Base-by-base conservation (phyloP, 2,797 vertebrate species). In the Neostethus bicornis region DNA sequence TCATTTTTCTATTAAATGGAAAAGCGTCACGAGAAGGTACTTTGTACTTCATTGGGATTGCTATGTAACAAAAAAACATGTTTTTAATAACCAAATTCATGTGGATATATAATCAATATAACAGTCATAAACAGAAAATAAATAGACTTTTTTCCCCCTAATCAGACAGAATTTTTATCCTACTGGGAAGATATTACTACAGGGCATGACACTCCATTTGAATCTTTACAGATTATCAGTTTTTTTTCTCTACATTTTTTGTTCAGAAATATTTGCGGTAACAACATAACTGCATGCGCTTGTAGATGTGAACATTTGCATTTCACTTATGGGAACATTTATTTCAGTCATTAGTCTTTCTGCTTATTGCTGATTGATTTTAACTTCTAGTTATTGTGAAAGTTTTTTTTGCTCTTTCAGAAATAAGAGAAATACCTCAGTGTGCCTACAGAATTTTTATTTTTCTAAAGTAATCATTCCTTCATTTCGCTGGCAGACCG, bases 211-310 rank as follows among this genome's bases (percentile, higher is more conserved):
- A 46, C 29, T 43, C 43, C 23, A 60, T 68, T 38, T 45, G n/a
- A 25, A 35, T 59, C 26, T 37, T 7, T 1, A 14, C 51, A 44
- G 59, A 12, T 53, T 49, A 58, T 4, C 11, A 11, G 26, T 20
- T 14, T 77, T 75, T 73, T 48, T 16, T 61, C 41, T 39, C 55
- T 19, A 75, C 51, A 66, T 71, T 24, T 68, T 51, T 57, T 23
- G 42, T 46, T 46, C 71, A 66, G 77, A 72, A 64, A 59, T 52
- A 66, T 81, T 70, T 48, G 74, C 80, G 57, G 34, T 74, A 78
- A 79, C 79, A 66, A 70, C 11, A 43, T 43, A 66, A 23, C 17
- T 52, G 66, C 29, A 31, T 59, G 57, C 46, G 59, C 38, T 54
- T 55, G 25, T 78, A 45, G 17, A 41, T 84, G 45, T 57, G 32